phyloP scores from a whole-genome alignment of 2,888 invertebrate species.

The Gastracanthus pulcherrimus region DNA sequence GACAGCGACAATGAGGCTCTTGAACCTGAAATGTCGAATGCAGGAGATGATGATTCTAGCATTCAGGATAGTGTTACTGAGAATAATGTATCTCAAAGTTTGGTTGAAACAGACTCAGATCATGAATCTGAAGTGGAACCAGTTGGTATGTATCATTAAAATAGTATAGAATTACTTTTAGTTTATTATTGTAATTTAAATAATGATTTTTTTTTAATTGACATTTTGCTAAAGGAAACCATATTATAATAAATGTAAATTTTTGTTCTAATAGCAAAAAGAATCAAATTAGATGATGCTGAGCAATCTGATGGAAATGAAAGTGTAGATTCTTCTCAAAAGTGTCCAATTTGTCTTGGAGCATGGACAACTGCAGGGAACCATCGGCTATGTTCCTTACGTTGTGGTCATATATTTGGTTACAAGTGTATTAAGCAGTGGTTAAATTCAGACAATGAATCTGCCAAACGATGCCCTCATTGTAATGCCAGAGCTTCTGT shows the following conservation, averaged over 20 bases:
- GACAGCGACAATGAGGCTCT: constrained; percentile 25
- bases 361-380: constrained; percentile 91
- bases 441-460: constrained; percentile 80
- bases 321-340: constrained; percentile 53
- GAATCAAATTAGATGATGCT: constrained; percentile 10
- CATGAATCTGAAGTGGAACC: constrained; percentile 5
- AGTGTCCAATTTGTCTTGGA: constrained; percentile 93
- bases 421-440: constrained; percentile 87
- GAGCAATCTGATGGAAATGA: constrained; percentile 9
- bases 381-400: constrained; percentile 90
- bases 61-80: neutral
- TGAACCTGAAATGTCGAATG: neutral
- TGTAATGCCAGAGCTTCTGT: constrained; percentile 87
- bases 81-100: neutral
- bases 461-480: constrained; percentile 88
- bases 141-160: neutral
- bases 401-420: constrained; percentile 96
- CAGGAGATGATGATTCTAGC: neutral
- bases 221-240: too few relatives aligned
- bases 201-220: neutral
- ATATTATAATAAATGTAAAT: too few relatives aligned
- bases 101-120: constrained; percentile 5
- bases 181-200: neutral
- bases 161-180: neutral
- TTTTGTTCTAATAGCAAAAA: constrained; percentile 30